Evolutionary conservation across 2,888 invertebrate species (phyloP), one percentile per base, ranked within the genome.

Genomic region (Craniophora ligustri): DNA sequence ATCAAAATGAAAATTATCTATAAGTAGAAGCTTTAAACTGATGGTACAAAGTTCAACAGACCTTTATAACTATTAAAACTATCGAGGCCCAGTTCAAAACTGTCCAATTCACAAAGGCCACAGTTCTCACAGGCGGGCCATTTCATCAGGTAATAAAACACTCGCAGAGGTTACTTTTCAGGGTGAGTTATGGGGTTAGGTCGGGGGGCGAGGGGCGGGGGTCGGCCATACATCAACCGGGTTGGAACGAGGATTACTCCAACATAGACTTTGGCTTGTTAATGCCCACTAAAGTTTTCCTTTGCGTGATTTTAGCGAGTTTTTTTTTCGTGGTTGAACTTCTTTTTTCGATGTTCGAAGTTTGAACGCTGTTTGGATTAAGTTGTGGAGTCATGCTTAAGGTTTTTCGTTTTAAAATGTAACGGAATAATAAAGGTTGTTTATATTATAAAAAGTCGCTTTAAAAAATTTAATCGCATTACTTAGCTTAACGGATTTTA

Each of bases 131-230:
- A 77, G 80, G 82, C 82, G 82, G 78, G 74, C 80, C 78, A 83
- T 87, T 89, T 89, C 88, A 87, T 85, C 87, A 85, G 87, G 86
- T 86, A 82, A 87, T 90, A 89, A 88, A 90, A 85, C 87, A 88
- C 82, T 83, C 79, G 76, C 75, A 70, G 79, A 80, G 85, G 84
- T 85, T 85, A 83, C 81, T 82, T 79, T 79, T 76, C 82, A 67
- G 76, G 67, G 79, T 87, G 88, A 89, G 73, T 79, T 85, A 88
- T 85, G 84, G 84, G 79, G 78, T 78, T 73, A 82, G 87, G 87
- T 84, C 85, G 86, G 56, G 64, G 67, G 70, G 70, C 66, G 72
- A 69, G 72, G 74, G 67, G 68, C 74, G 66, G 74, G 75, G 81
- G 80, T 71, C 75, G 76, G 62, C 73, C 75, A 79, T 88, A 79